Conservation (phyloP, 2,797 vertebrate species). For the Acrocephalus scirpaceus region DNA sequence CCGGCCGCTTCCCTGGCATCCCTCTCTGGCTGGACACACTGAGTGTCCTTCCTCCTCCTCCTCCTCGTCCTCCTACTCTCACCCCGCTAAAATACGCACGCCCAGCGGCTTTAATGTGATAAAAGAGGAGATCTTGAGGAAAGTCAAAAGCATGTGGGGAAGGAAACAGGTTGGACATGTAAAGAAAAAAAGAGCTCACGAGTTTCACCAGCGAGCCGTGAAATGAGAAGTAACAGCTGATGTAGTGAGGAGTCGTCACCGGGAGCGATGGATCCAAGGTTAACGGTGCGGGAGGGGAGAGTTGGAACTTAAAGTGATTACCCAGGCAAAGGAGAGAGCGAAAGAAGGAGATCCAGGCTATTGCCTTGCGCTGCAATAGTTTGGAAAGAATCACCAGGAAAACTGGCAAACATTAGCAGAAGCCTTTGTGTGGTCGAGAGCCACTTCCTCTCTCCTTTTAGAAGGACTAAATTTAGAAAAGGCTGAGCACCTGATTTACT, state of each 20-base stretch:
- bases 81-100: not conserved
- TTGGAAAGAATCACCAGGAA: not conserved
- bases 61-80: not conserved
- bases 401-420: not conserved
- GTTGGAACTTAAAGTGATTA: slow-evolving; percentile 24
- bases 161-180: slow-evolving; percentile 46
- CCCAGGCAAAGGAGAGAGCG: not conserved
- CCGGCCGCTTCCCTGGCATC: not conserved
- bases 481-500: not conserved
- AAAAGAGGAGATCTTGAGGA: slow-evolving; percentile 24
- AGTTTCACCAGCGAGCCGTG: slow-evolving; percentile 82
- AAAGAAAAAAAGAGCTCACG: slow-evolving; percentile 67
- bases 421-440: not conserved
- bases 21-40: not conserved
- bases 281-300: slow-evolving; percentile 1
- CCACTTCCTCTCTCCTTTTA: not conserved
- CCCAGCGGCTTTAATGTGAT: not conserved
- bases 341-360: not conserved
- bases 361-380: not conserved
- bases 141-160: not conserved
- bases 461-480: not conserved
- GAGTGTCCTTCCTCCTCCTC: not conserved
- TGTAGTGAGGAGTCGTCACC: slow-evolving; percentile 63
- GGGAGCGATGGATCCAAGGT: slow-evolving; percentile 59
- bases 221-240: slow-evolving; percentile 85